Conservation (phyloP, 2,888 invertebrate genomes). For the Nemoura dubitans region DNA sequence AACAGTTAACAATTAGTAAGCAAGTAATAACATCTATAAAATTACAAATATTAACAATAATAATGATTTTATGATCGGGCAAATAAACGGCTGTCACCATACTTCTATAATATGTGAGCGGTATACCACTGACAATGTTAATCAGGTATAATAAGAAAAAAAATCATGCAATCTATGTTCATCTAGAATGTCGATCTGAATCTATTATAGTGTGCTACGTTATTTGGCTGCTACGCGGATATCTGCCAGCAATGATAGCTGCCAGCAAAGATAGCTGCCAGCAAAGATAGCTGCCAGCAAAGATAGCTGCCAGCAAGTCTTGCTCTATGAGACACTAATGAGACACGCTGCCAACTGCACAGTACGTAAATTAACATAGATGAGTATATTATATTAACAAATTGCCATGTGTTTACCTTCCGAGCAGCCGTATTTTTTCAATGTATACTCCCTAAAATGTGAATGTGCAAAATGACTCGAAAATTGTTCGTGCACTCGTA, state of each 20-base stretch:
- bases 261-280: too few relatives aligned
- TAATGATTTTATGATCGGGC: not conserved
- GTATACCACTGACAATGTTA: not conserved
- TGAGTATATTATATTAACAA: not conserved
- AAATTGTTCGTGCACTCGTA: not conserved
- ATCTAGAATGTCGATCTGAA: not conserved
- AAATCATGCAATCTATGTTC: not conserved
- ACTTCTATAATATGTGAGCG: not conserved
- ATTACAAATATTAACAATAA: constrained; percentile 25
- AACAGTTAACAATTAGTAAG: constrained; percentile 19
- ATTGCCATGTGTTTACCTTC: not conserved
- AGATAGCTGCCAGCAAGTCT: not conserved
- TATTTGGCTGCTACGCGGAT: not conserved
- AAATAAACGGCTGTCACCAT: not conserved
- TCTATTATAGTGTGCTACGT: not conserved
- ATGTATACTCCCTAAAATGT: not conserved
- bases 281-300: too few relatives aligned
- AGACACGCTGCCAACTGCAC: not conserved
- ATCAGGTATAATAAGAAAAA: not conserved
- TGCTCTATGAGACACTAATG: not conserved
- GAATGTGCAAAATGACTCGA: not conserved
- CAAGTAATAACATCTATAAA: constrained; percentile 18
- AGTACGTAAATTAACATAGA: not conserved
- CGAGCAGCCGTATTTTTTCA: not conserved
- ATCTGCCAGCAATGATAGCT: too few relatives aligned